Percentiles rank a stretch among this genome's conserved stretches.
Conservation (phyloP, 2,797 vertebrate species). For the Lutjanus campechanus region DNA sequence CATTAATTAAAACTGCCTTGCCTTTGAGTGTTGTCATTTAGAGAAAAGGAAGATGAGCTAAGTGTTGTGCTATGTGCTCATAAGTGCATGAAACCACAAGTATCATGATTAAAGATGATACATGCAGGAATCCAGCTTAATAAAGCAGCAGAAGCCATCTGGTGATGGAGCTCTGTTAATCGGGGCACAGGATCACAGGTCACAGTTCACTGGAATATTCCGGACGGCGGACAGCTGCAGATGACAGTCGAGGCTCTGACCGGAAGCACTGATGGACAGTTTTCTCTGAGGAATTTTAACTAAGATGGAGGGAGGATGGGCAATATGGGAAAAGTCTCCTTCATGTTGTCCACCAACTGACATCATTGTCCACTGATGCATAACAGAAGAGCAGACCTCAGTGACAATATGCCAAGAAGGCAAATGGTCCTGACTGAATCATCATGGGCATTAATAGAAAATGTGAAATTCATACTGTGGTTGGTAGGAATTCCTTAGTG, state of each 20-base stretch:
- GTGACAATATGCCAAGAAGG: not conserved
- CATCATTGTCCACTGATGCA: constrained; percentile 16
- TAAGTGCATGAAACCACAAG: constrained; percentile 15
- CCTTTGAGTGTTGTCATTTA: constrained; percentile 33
- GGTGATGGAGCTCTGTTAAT: constrained; percentile 51
- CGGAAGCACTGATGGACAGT: constrained; percentile 40
- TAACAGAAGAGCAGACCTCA: constrained; percentile 14
- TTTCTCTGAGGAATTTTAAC: constrained; percentile 51
- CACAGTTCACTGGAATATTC: constrained; percentile 72
- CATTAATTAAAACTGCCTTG: too few species aligned
- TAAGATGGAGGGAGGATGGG: not conserved
- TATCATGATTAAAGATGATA: constrained; percentile 42
- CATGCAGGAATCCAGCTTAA: constrained; percentile 37
- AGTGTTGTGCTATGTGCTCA: constrained; percentile 6
- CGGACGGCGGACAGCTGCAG: constrained; percentile 70
- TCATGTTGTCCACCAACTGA: constrained; percentile 36
- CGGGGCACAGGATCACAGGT: constrained; percentile 40
- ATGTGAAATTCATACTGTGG: constrained; percentile 18
- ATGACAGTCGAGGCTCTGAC: constrained; percentile 53
- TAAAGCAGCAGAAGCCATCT: constrained; percentile 36
- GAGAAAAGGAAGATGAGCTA: constrained; percentile 13
- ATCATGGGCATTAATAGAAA: constrained; percentile 1
- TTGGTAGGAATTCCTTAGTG: not conserved
- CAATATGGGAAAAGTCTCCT: constrained; percentile 2
- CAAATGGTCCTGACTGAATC: constrained; percentile 27